Evolutionary conservation across 2,888 invertebrate species (phyloP).

Genomic region (Tineola bisselliella): DNA sequence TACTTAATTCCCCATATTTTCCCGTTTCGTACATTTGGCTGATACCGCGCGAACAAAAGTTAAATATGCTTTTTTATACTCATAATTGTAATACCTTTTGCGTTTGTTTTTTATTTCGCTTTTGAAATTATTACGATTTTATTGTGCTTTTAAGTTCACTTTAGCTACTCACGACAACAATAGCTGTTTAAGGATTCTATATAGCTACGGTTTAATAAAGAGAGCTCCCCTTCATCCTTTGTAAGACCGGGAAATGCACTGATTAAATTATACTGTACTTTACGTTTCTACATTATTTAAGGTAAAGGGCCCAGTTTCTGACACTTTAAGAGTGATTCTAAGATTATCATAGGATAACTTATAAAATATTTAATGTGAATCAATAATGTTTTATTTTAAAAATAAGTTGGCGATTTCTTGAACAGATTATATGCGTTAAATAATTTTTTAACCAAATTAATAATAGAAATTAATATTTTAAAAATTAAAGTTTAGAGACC

Average conservation of each 20-base stretch:
- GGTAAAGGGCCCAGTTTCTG: no score
- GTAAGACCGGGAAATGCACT: background rate
- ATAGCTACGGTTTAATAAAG: background rate
- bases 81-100: background rate
- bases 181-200: background rate
- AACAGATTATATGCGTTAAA: no score
- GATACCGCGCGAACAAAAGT: slow-evolving; percentile 24
- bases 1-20: slow-evolving; percentile 53
- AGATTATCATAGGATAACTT: no score
- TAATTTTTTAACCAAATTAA: no score
- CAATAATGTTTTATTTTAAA: no score
- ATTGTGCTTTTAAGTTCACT: background rate
- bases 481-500: no score
- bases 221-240: background rate
- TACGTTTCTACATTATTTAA: no score
- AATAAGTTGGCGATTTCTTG: no score
- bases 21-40: slow-evolving; percentile 41
- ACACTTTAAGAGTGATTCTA: no score
- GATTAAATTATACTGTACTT: background rate
- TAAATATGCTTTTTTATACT: slow-evolving; percentile 5
- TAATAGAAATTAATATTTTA: no score
- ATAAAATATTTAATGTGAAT: no score
- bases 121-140: slow-evolving; percentile 1
- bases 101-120: background rate
- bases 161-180: background rate